These are phyloP conservation scores for Dinothrombium tinctorium DNA, from an alignment of 1,140 invertebrate species.

Conservation along the genomic window DNA sequence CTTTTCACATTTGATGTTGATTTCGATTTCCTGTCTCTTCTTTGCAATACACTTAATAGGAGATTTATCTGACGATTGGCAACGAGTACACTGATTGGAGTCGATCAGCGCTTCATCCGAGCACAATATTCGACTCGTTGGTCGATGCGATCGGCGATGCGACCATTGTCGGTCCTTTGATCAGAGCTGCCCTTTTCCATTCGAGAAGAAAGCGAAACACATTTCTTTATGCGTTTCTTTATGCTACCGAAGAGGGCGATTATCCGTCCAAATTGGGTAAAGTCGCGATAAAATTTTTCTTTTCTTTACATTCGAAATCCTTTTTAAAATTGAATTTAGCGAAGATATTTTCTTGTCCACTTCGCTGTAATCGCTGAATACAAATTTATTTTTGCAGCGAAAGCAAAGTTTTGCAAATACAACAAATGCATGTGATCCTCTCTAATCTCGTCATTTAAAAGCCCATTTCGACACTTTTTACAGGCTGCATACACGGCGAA, in stretches of 20 bases:
- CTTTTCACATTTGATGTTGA: neutral
- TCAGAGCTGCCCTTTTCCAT: constrained; percentile 73
- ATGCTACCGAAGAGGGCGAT: constrained; percentile 1
- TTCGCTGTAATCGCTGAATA: too few relatives aligned
- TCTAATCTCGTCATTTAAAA: too few relatives aligned
- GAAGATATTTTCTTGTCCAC: too few relatives aligned
- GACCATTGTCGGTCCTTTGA: constrained; percentile 54
- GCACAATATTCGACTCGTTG: constrained; percentile 31
- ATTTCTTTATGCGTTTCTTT: neutral
- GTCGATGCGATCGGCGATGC: constrained; percentile 26
- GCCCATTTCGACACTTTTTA: too few relatives aligned
- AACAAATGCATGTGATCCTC: too few relatives aligned
- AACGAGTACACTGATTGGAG: constrained; percentile 88
- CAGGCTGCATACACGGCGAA: constrained; percentile 63
- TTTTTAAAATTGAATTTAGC: too few relatives aligned
- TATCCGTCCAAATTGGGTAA: constrained; percentile 30
- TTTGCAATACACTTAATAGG: constrained; percentile 24
- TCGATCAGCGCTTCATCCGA: constrained; percentile 42
- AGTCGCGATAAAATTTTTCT: too few relatives aligned
- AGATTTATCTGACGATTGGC: constrained; percentile 82
- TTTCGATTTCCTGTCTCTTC: neutral
- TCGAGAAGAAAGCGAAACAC: constrained; percentile 24
- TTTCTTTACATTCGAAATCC: too few relatives aligned
- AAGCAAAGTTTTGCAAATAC: too few relatives aligned
- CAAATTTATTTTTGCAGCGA: too few relatives aligned